Base-by-base conservation (phyloP, 2,113 vertebrate genomes). In the Donacobius atricapilla region DNA sequence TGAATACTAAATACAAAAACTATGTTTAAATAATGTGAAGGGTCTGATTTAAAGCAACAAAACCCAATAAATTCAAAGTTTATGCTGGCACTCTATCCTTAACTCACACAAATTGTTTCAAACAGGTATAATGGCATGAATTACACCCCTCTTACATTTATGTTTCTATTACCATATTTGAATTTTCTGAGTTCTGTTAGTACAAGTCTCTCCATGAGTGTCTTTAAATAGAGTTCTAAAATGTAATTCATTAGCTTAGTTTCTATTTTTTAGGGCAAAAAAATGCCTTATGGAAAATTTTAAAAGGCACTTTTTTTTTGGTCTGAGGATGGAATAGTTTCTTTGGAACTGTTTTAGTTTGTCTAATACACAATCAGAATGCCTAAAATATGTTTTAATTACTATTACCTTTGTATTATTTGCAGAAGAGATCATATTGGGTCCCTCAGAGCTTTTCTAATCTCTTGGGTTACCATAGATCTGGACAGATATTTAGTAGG, bases 41-140 rank as follows among this genome's bases (percentile, higher is more conserved):
- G 64, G n/a, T 87, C 86, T 98, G 97, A 98, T 98, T 98, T 98
- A 98, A 97, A 97, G 97, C 97, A 97, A 96, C 94, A 97, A 95
- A 98, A 97, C 66, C 61, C 90, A 98, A 97, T 98, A 97, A 98
- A 98, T 97, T 96, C 84, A 93, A 96, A 96, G 94, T 96, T 97
- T 97, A 98, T 94, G 78, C 91, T 94, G 93, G 95, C 88, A 97
- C 72, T 88, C 89, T 92, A 92, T 87, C 95, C 35, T 91, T 96
- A 97, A 96, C 83, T 97, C 96, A 97, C 51, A 96, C 44, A 94
- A 92, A 98, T 95, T 97, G 90, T 97, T 96, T 96, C 91, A 71
- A 93, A 95, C 97, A 97, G 90, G 96, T 97, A 91, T 94, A 96
- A 93, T 66, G 93, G 40, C 50, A 89, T 89, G 84, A 89, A 94